phyloP scores from a whole-genome alignment of 2,888 invertebrate species.

The Eustalomyia histrio region DNA sequence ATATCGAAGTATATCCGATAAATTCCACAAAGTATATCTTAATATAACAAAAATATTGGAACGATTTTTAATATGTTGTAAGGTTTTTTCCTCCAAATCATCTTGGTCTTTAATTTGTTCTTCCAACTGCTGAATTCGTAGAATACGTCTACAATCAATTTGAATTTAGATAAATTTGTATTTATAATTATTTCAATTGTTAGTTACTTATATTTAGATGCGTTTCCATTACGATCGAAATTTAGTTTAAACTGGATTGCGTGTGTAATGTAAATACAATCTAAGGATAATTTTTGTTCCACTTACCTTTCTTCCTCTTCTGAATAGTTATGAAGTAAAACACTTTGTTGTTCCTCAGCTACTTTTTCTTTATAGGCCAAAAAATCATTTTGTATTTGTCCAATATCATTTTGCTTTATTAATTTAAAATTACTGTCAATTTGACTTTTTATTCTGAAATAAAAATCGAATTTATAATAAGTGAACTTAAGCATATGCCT shows the following conservation, averaged over 20 bases:
- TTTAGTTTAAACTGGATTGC: too few relatives aligned
- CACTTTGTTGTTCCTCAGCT: slow-evolving; percentile 72
- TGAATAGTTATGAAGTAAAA: slow-evolving; percentile 74
- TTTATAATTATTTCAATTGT: not conserved
- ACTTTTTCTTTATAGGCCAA: slow-evolving; percentile 72
- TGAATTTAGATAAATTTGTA: too few relatives aligned
- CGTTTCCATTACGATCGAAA: too few relatives aligned
- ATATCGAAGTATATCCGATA: slow-evolving; percentile 74
- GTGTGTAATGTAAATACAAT: too few relatives aligned
- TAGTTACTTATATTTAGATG: too few relatives aligned
- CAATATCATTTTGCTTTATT: slow-evolving; percentile 72
- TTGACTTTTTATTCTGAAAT: slow-evolving; percentile 74
- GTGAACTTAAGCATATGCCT: too few relatives aligned
- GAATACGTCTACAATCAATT: slow-evolving; percentile 69
- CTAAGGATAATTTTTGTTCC: not conserved
- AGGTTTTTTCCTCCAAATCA: slow-evolving; percentile 65
- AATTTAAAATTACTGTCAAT: slow-evolving; percentile 75
- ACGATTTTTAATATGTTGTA: slow-evolving; percentile 71
- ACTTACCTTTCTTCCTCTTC: slow-evolving; percentile 75
- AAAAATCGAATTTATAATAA: too few relatives aligned
- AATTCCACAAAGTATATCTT: slow-evolving; percentile 74
- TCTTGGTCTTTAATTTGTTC: slow-evolving; percentile 67
- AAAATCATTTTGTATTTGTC: slow-evolving; percentile 71
- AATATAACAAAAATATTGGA: slow-evolving; percentile 73
- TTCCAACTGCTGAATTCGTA: slow-evolving; percentile 71